phyloP scores from a whole-genome alignment of 92 coral and sea anemone species.

The Nematostella vectensis region DNA sequence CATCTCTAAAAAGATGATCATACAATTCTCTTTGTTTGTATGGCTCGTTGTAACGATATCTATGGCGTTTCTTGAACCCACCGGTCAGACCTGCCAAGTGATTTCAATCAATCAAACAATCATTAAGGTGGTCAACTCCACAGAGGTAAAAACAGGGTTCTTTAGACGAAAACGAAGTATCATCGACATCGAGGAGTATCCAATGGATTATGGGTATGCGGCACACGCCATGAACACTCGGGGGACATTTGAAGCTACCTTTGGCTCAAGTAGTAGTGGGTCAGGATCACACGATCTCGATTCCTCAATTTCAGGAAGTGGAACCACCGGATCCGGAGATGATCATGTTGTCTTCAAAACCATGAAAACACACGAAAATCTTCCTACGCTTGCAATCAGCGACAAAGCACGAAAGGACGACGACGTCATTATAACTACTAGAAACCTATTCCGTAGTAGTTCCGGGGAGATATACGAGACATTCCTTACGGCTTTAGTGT shows the following conservation, averaged over 20 bases:
- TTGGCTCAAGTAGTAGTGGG: background rate
- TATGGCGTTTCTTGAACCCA: conserved; percentile 91
- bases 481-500: conserved; percentile 52
- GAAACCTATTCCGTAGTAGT: conserved; percentile 49
- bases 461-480: conserved; percentile 40
- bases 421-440: conserved; percentile 27
- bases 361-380: background rate
- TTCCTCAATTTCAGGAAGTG: conserved; percentile 21
- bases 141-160: conserved; percentile 85
- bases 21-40: conserved; percentile 73
- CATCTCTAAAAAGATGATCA: conserved; percentile 59
- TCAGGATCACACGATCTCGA: background rate
- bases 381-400: background rate
- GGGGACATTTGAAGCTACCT: conserved; percentile 19
- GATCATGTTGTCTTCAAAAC: background rate
- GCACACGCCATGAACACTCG: background rate
- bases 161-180: conserved; percentile 54
- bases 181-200: conserved; percentile 22
- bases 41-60: conserved; percentile 92
- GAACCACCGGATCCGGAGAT: background rate
- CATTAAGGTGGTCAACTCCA: conserved; percentile 64
- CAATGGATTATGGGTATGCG: conserved; percentile 3
- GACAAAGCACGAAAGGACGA: background rate
- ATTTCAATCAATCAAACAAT: conserved; percentile 55
- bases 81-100: conserved; percentile 80